Base-by-base conservation (phyloP, 2,888 invertebrate genomes). In the Ennomos quercinarius region DNA sequence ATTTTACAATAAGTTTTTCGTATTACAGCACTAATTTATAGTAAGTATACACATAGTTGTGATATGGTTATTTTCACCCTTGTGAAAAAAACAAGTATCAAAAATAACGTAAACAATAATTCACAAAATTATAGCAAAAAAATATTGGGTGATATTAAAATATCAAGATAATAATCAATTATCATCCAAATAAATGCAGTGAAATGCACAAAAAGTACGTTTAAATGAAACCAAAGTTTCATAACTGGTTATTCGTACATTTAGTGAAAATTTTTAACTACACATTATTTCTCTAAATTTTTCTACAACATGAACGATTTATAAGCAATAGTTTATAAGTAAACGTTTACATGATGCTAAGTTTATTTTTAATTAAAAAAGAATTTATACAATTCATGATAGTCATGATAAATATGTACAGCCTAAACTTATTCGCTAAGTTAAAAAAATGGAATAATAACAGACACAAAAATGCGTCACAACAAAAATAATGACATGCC, bases 261-360 rank as follows among this genome's bases (percentile, higher is more conserved):
- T 65, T 61, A 61, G 67, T 69, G 67, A 66, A 69, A 51, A 64
- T 59, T 80, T 83, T 77, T 84, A 74, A 77, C 84, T 86, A 83
- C 86, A 76, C 79, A 74, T 70, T 80, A 76, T 61, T 71, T 70
- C 53, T 70, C 85, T 87, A 88, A 83, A 73, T 83, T 27, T 84
- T 74, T 80, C 91, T 91, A 91, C 90, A 87, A 90, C 89, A 87
- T 91, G 90, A 91, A 91, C 88, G 85, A 86, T 66, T 87, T 84
- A 87, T 87, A 86, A 86, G 86, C 83, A 80, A 82, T 85, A 84
- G 64, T 65, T 64, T 68, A 66, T 77, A 80, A 77, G 72, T 86
- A 83, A 86, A 89, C 80, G 84, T 80, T 83, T 86, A 87, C 78
- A 87, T 77, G 80, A 71, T 73, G 77, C 87, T 88, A 87, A 77